phyloP scores from a whole-genome alignment of 2,113 vertebrate species.

The Grammomys dolichurus region DNA sequence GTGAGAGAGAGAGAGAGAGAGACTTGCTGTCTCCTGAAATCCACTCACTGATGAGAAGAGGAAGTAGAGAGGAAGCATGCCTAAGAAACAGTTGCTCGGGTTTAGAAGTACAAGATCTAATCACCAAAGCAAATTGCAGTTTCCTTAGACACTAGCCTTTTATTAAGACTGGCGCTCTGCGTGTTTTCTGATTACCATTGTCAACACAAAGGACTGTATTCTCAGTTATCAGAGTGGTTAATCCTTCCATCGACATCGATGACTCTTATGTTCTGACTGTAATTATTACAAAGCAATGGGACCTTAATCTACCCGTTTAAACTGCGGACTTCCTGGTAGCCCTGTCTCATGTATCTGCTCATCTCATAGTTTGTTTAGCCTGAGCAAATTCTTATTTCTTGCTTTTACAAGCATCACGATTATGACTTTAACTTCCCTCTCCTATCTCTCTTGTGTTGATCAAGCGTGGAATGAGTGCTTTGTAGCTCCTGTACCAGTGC shows the following conservation, averaged over 20 bases:
- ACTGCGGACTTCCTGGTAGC: neutral
- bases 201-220: neutral
- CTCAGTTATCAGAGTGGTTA: conserved; percentile 3
- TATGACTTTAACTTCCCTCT: neutral
- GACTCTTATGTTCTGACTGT: neutral
- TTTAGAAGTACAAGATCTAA: neutral
- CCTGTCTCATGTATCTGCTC: neutral
- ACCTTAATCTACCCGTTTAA: neutral
- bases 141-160: neutral
- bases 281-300: neutral
- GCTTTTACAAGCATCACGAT: neutral
- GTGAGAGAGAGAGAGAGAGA: too few relatives aligned
- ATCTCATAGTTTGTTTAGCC: conserved; percentile 10
- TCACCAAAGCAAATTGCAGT: neutral
- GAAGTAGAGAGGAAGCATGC: neutral
- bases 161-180: neutral
- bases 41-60: neutral
- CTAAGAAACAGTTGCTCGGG: neutral
- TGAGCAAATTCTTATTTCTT: neutral
- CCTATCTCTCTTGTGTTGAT: neutral
- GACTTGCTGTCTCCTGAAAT: neutral
- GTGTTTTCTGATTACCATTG: neutral
- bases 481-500: neutral
- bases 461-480: neutral
- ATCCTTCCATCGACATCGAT: neutral